phyloP scores from a whole-genome alignment of 2,797 vertebrate genomes.

The Synanceia verrucosa region DNA sequence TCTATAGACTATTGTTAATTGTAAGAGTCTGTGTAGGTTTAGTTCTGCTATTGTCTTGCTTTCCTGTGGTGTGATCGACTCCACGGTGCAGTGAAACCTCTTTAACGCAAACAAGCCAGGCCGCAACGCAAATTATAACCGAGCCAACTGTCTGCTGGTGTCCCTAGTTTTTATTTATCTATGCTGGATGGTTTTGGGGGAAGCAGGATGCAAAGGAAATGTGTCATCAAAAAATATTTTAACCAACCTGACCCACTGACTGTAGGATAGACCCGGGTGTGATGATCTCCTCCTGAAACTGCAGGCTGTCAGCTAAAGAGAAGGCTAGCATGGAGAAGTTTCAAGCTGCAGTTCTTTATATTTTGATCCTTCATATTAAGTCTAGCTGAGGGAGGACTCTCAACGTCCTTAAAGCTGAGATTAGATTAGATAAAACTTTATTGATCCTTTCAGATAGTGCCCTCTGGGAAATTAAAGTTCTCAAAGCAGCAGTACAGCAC shows the following conservation, averaged over 20 bases:
- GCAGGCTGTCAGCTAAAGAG: neutral
- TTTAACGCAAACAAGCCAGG: constrained; percentile 4
- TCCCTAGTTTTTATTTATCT: neutral
- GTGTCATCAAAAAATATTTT: neutral
- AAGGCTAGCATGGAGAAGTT: neutral
- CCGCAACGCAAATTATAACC: constrained; percentile 22
- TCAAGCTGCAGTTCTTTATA: neutral
- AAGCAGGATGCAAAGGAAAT: neutral
- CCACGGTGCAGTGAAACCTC: constrained; percentile 48
- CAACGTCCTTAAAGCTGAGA: too few relatives aligned
- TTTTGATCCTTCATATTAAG: neutral
- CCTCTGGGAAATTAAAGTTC: too few relatives aligned
- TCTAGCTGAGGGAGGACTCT: neutral
- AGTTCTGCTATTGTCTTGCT: constrained; percentile 40
- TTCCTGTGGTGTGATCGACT: constrained; percentile 35
- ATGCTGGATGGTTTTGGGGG: neutral
- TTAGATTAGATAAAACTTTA: too few relatives aligned
- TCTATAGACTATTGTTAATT: constrained; percentile 51
- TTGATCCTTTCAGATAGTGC: too few relatives aligned
- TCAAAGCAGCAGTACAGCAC: too few relatives aligned
- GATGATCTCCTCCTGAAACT: neutral
- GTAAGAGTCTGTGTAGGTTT: constrained; percentile 36
- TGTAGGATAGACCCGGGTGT: neutral
- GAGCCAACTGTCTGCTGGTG: constrained; percentile 9
- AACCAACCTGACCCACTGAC: neutral